Evolutionary conservation across 2,113 vertebrate species (phyloP), one percentile per base, ranked within the genome.

Genomic region (Tonatia bakeri): DNA sequence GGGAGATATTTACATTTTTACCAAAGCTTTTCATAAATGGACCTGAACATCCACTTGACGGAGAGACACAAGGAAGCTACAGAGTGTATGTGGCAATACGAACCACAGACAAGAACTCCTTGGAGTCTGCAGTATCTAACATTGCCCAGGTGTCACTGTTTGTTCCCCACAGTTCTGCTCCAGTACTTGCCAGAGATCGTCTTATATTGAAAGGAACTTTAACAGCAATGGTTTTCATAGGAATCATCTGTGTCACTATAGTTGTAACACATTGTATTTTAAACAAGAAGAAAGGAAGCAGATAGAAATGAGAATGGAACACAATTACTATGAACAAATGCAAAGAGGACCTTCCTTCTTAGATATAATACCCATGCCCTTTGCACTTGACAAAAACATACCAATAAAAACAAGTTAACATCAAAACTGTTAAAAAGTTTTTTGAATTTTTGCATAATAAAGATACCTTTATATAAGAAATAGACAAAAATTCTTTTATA

Each of bases 41-140:
- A 73, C 89, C 31, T 75, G 91, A 94, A 54, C 50, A 93, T 40
- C 91, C 91, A 45, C 59, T 59, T 24, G 65, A 94, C 43, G 84
- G 73, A 87, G 72, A 93, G 45, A 79, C 87, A 6, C 82, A 79
- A 87, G 97, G 97, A 59, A 95, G 64, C 54, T 84, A 88, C 31
- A 97, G 95, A 50, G 36, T 98, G 13, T 98, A 98, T n/a, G 75
- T 98, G 84, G 98, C 98, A 13, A 36, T 98, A 84, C 90, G 76
- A 92, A 88, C 98, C n/a, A 6, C 92, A 9, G 98, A 98, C 72
- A 65, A 92, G 26, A 80, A 50, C 5, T 72, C 67, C 26, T 91
- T 90, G 16, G 86, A 69, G 38, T 98, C 98, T 54, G 94, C 95
- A 75, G 26, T 98, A 22, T 99, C 98, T 20, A 98, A 98, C 38